Evolutionary conservation across 2,113 vertebrate genomes (phyloP).

Genomic region (Bos indicus): DNA sequence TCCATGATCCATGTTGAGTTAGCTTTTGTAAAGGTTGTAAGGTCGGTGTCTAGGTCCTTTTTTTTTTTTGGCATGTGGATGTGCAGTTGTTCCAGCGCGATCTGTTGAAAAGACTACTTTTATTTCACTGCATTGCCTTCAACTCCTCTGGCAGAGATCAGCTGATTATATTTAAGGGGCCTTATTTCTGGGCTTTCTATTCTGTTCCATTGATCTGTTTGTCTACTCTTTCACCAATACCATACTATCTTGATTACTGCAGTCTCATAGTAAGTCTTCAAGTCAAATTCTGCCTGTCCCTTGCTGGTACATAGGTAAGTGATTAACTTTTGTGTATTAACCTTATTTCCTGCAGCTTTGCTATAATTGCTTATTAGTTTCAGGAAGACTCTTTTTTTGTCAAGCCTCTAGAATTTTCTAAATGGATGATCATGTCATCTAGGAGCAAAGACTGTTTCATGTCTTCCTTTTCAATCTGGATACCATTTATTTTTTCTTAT

Average conservation of each 20-base stretch:
- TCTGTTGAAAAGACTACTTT: neutral
- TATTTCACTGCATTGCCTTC: neutral
- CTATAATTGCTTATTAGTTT: neutral
- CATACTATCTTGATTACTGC: neutral
- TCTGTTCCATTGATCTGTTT: neutral
- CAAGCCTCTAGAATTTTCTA: neutral
- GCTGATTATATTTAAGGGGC: neutral
- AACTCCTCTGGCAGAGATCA: neutral
- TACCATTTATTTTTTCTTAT: neutral
- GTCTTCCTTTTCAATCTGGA: neutral
- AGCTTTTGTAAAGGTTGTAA: neutral
- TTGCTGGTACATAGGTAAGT: neutral
- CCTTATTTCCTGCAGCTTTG: neutral
- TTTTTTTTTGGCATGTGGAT: neutral
- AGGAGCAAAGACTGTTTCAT: neutral
- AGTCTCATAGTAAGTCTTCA: neutral
- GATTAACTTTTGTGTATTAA: neutral
- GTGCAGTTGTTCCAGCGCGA: neutral
- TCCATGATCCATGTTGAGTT: neutral
- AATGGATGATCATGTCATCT: neutral
- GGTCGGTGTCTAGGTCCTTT: neutral
- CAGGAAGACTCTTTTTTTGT: neutral
- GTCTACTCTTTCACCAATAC: neutral
- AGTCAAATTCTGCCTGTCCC: neutral
- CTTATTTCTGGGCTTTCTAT: neutral